Base-by-base conservation (phyloP, 2,797 vertebrate genomes). In the Eulemur mongoz region DNA sequence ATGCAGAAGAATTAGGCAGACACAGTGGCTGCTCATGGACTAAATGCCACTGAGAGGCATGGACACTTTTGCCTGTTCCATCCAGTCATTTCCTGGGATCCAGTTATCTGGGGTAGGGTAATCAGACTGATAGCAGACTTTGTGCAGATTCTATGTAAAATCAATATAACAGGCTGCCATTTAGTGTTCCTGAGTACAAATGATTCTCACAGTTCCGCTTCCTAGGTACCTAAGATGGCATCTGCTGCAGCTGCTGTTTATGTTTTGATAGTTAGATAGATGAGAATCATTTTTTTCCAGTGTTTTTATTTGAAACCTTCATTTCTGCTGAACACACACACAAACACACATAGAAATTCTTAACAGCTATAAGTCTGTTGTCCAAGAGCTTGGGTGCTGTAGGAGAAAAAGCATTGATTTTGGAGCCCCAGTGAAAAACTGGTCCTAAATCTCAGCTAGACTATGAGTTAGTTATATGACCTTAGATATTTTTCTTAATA, bases 361-460 rank as follows among this genome's bases (percentile, higher is more conserved):
- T 87, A 30, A n/a, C 15, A 52, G 40, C 35, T 91, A 1, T 88
- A 80, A 9, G n/a, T 72, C 40, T 93, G 14, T 80, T 95, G n/a
- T 97, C 52, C 30, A 38, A 76, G 27, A 35, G 43, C 30, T 91
- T 90, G 38, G 25, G 7, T 84, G 27, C 30, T 57, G 1, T n/a
- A 92, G 45, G n/a, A 97, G 72, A 88, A 87, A 96, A 92, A 76
- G 30, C 48, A 78, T 52, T 89, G 80, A 61, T 91, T 86, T 91
- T 94, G 15, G 48, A 95, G 40, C 43, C 27, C 43, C 35, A 83
- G 4, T 94, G 57, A 94, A 94, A 94, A 93, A 84, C 27, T 86
- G 35, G 32, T 22, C 40, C 81, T 94, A 80, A 91, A 50, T 87
- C 57, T 48, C 57, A 75, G 12, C 5, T 97, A 69, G 43, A 73